Conservation (phyloP, 2,797 vertebrate species). For the Cyclopterus lumpus region DNA sequence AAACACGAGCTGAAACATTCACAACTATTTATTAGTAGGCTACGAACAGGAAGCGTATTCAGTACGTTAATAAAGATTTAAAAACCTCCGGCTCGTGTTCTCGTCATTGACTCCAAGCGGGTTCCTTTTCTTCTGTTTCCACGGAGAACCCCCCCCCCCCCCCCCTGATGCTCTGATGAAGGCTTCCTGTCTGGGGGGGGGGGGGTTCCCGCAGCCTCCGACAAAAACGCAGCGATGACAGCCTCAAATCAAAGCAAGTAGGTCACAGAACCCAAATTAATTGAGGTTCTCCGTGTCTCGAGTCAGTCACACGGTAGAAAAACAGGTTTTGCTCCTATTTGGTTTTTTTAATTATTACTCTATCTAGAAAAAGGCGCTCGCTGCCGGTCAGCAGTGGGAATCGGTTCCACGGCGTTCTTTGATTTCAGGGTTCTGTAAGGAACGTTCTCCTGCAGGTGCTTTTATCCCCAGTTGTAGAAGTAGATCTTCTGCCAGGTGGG, state of each 20-base stretch:
- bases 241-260: no score
- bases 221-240: no score
- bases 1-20: conserved; percentile 39
- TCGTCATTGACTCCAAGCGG: conserved; percentile 18
- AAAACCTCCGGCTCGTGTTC: background rate
- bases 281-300: background rate
- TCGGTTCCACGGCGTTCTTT: background rate
- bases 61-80: conserved; percentile 80
- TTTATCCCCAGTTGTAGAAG: conserved; percentile 97
- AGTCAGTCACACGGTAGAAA: background rate
- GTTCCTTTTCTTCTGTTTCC: background rate
- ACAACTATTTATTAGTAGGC: conserved; percentile 81
- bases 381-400: background rate
- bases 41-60: conserved; percentile 64
- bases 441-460: conserved; percentile 23
- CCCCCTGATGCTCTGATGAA: no score
- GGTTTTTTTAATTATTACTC: no score
- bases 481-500: conserved; percentile 99
- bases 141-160: no score
- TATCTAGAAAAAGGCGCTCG: background rate
- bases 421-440: background rate
- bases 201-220: no score
- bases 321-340: background rate
- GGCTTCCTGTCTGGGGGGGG: no score
- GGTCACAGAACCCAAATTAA: no score